These are phyloP conservation scores for Uropetala carovei DNA, from an alignment of 2,888 invertebrate genomes.

Conservation along the genomic window DNA sequence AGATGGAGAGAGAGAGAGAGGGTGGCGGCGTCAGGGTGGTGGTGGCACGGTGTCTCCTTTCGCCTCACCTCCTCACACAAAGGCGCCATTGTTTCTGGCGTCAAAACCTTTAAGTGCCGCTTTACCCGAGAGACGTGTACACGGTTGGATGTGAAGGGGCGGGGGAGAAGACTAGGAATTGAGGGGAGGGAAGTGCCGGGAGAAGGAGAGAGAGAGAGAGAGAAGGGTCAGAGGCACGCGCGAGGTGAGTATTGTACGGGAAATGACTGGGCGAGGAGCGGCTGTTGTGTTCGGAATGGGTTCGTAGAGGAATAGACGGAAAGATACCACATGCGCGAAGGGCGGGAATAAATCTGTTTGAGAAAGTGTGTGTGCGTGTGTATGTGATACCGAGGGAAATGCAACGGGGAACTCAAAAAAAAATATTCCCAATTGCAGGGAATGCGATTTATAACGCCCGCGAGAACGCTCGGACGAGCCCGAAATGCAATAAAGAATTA, in stretches of 20 bases:
- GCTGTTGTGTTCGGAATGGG: slow-evolving; percentile 18
- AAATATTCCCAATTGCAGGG: neutral
- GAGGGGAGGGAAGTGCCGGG: too few relatives aligned
- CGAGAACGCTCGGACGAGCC: neutral
- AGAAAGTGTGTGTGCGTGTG: neutral
- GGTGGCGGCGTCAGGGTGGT: neutral
- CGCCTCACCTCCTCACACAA: slow-evolving; percentile 1
- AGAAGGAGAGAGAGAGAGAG: too few relatives aligned
- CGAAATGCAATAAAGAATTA: neutral
- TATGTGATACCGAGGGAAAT: neutral
- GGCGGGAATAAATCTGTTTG: neutral
- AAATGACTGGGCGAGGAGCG: neutral
- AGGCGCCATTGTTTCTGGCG: slow-evolving; percentile 32
- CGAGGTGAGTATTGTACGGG: neutral
- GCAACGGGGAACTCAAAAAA: neutral
- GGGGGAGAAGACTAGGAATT: neutral
- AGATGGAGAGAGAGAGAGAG: neutral
- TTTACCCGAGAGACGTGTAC: neutral
- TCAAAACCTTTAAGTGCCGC: slow-evolving; percentile 24
- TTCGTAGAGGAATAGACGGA: neutral
- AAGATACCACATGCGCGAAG: neutral
- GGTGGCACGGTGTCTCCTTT: neutral
- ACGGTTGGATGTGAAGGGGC: neutral
- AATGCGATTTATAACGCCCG: neutral
- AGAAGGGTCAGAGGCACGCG: neutral